phyloP scores from a whole-genome alignment of 2,113 vertebrate genomes.

The Labeo catla region DNA sequence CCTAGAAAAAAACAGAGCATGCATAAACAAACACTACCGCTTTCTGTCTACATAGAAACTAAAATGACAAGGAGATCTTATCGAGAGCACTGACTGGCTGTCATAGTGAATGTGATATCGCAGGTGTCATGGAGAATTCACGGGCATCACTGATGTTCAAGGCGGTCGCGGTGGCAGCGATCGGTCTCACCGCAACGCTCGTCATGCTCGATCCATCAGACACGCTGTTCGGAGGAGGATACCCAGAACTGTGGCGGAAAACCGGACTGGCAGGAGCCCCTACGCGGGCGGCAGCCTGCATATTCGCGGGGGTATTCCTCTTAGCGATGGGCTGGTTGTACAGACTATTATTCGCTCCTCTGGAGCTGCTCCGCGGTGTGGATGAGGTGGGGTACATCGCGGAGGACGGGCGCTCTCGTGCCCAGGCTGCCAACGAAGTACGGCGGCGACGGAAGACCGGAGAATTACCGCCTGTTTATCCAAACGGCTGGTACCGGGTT shows the following conservation, averaged over 20 bases:
- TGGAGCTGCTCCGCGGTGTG: conserved; percentile 68
- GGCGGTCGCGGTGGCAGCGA: conserved; percentile 50
- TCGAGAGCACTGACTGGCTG: conserved; percentile 10
- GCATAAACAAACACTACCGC: not conserved
- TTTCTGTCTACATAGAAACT: not conserved
- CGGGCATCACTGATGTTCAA: conserved; percentile 53
- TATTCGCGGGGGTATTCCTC: conserved; percentile 55
- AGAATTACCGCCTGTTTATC: conserved; percentile 79
- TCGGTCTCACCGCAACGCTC: conserved; percentile 59
- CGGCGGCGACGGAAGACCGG: conserved; percentile 76
- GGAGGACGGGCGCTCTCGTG: conserved; percentile 70
- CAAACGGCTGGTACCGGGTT: conserved; percentile 84
- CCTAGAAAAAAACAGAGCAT: not conserved
- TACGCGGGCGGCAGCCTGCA: conserved; percentile 51
- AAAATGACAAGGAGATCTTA: not conserved
- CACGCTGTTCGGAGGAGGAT: conserved; percentile 8
- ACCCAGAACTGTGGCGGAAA: conserved; percentile 59
- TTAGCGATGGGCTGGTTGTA: conserved; percentile 65
- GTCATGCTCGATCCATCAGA: conserved; percentile 56
- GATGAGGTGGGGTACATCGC: conserved; percentile 80
- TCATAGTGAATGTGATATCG: not conserved
- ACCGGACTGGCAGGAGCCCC: conserved; percentile 56
- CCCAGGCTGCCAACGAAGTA: conserved; percentile 74
- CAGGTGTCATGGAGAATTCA: conserved; percentile 49
- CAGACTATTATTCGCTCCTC: conserved; percentile 70